phyloP scores from a whole-genome alignment of 2,888 invertebrate genomes.

The Drosophila anomalipes region DNA sequence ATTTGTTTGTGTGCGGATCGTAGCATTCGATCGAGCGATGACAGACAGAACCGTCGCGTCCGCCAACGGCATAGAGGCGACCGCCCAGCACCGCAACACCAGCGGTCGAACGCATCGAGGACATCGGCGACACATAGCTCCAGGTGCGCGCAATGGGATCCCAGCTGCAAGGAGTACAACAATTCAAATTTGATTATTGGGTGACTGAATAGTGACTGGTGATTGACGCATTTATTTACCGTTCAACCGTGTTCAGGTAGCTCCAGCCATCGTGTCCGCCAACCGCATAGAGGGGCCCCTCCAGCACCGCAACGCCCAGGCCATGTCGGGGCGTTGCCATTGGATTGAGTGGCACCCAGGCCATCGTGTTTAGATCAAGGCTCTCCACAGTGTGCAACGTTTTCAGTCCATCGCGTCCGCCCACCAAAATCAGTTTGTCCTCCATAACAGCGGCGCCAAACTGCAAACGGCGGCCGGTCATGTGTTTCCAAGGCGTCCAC shows the following conservation, averaged over 20 bases:
- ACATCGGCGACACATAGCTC: conserved; percentile 96
- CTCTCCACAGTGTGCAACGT: conserved; percentile 97
- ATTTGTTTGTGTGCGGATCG: conserved; percentile 90
- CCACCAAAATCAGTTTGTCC: conserved; percentile 93
- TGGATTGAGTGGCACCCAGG: conserved; percentile 92
- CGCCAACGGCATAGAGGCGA: conserved; percentile 96
- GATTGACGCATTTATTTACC: conserved; percentile 79
- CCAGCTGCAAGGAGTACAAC: conserved; percentile 87
- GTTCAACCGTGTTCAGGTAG: conserved; percentile 96
- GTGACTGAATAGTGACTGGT: not conserved
- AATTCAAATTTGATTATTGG: not conserved
- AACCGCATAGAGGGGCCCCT: conserved; percentile 94
- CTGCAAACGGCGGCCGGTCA: conserved; percentile 89
- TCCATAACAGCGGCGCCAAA: conserved; percentile 95
- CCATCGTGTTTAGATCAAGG: conserved; percentile 92
- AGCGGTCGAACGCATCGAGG: conserved; percentile 93
- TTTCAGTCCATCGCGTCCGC: conserved; percentile 96
- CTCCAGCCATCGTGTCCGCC: conserved; percentile 96
- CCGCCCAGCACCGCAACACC: conserved; percentile 94
- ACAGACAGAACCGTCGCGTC: conserved; percentile 96
- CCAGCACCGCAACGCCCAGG: conserved; percentile 91
- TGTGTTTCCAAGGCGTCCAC: conserved; percentile 84
- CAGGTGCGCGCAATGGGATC: conserved; percentile 95
- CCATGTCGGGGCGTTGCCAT: conserved; percentile 96
- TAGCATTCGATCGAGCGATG: conserved; percentile 95